Evolutionary conservation across 2,113 vertebrate species (phyloP), one percentile per base, ranked within the genome.

Genomic region (Vanacampus margaritifer): DNA sequence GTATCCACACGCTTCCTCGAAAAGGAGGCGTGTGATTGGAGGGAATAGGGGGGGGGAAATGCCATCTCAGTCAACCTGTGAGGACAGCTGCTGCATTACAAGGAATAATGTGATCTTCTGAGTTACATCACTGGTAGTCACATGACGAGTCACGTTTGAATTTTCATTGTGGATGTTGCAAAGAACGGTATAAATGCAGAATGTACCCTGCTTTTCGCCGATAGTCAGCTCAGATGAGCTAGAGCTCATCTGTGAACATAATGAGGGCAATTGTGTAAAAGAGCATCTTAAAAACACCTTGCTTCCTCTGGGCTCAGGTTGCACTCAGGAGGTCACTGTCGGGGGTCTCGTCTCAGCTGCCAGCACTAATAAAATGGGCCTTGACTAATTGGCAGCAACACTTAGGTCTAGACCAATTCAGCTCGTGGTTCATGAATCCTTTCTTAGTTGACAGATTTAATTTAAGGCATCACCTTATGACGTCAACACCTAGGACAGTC

Each of bases 1-100:
- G 78, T 81, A 84, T 86, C 83, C 68, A 69, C 73, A 56, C 24
- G 56, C 81, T 87, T 84, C 78, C 79, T 80, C 35, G 80, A 84
- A 81, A 81, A 79, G 71, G 72, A 70, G 78, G 48, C 80, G 80
- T 39, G 68, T 86, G 81, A 87, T 79, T 78, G 80, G 84, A 78
- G 71, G 75, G 78, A 80, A 62, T 41, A 5, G 5, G 64, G 67
- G 65, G 63, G 9, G 63, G 7, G 63, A 65, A 72, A 71, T 73
- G 81, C 69, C 53, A 14, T 85, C 79, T 84, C 73, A 67, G 74
- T 61, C 61, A 75, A 79, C 62, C 67, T 41, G 45, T 35, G 46
- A 73, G 74, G 65, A 35, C 63, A 65, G 63, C 26, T 12, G 69
- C 69, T 72, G 68, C 64, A 51, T 48, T 62, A 35, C 17, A 12